Base-by-base conservation (phyloP, 2,113 vertebrate genomes). In the Xenus cinereus region DNA sequence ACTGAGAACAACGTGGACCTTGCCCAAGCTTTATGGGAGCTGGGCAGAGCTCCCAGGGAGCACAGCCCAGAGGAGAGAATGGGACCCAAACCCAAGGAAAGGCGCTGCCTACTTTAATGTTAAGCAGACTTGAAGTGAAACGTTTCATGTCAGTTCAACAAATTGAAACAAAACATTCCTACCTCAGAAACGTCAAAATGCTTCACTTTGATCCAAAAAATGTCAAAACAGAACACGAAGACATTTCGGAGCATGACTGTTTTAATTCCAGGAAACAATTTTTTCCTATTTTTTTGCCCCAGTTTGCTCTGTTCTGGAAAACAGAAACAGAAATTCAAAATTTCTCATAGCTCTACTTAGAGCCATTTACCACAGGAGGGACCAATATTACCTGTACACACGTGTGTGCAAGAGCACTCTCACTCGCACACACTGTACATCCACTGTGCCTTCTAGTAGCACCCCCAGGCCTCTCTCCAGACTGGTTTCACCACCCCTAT, bases 141-240 rank as follows among this genome's bases (percentile, higher is more conserved):
- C 1, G 9, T 95, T 97, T 95, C 89, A 94, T 95, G 96, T 95
- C 95, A 92, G 94, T 89, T 97, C 93, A 95, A 89, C 91, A 95
- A 95, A 96, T 90, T 96, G 94, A 97, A 96, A 96, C 76, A 97
- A 94, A 96, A 96, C 96, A 97, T 92, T 95, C 91, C 91, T 95
- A 94, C 93, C 95, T 97, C 93, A 63, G 83, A 96, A 97, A 97
- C n/a, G 80, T 95, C 93, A 95, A 94, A 96, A 94, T 67, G 89
- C 89, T 95, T 96, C 89, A 86, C 86, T 95, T 95, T 96, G 93
- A 96, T 96, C 95, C 93, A 95, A 94, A 92, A 95, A 93, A 87
- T 46, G 93, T 92, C 95, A 87, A 95, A 95, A 90, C 51, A 74
- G 87, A 92, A 84, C 68, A 94, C 0, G 2, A 74, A 94, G 80